These are phyloP conservation scores for Heterotis niloticus DNA, from an alignment of 2,113 vertebrate species.

Conservation along the genomic window DNA sequence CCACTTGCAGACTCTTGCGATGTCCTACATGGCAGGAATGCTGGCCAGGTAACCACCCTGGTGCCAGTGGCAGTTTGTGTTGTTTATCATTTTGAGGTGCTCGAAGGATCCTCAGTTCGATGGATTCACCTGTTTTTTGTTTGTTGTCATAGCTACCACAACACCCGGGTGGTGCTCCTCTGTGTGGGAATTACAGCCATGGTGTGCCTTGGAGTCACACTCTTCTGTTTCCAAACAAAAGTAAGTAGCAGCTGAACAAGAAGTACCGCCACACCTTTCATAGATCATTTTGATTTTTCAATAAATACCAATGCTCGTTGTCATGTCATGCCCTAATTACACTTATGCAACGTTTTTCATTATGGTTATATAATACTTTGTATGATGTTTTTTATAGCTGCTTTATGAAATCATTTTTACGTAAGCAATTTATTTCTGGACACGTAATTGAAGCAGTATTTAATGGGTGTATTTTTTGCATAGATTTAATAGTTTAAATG, in stretches of 20 bases:
- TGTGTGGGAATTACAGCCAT: conserved; percentile 46
- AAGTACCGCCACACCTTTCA: neutral
- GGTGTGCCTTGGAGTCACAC: conserved; percentile 44
- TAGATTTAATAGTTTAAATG: no score
- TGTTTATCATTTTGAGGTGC: neutral
- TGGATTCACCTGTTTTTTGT: neutral
- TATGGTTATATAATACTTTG: no score
- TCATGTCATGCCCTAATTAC: no score
- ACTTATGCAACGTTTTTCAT: no score
- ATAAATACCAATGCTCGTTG: no score
- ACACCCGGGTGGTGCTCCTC: conserved; percentile 47
- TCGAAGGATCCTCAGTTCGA: neutral
- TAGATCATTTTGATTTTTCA: no score
- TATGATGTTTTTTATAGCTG: no score
- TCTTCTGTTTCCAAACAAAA: conserved; percentile 51
- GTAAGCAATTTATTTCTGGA: no score
- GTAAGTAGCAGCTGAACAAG: no score
- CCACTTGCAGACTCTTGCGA: conserved; percentile 42
- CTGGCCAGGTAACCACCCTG: conserved; percentile 39
- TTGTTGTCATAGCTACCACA: conserved; percentile 40
- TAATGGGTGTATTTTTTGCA: no score
- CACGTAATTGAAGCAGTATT: no score
- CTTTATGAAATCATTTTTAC: no score
- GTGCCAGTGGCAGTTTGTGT: neutral
- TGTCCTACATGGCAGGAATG: conserved; percentile 53